Conservation (phyloP, 2,797 vertebrate genomes). For the Hapalemur alaotrensis region DNA sequence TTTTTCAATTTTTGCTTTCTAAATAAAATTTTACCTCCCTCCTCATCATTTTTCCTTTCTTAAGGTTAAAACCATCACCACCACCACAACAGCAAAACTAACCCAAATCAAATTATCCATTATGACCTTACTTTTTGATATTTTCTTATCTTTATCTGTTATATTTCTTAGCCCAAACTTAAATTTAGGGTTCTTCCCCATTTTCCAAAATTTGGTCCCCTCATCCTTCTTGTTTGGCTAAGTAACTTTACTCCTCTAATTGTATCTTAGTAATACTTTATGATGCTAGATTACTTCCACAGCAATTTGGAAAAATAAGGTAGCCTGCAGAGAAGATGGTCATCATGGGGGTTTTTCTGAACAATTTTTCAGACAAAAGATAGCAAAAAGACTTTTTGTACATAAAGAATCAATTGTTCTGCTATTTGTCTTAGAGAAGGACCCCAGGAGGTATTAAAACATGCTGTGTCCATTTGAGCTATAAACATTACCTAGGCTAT, state of each 20-base stretch:
- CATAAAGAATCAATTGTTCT: background rate
- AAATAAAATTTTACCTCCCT: background rate
- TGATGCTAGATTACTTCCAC: background rate
- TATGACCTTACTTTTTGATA: background rate
- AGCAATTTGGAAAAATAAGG: background rate
- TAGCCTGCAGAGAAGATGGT: background rate
- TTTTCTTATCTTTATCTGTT: background rate
- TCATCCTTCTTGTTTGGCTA: background rate
- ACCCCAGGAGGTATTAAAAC: background rate
- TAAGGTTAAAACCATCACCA: background rate
- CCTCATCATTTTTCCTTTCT: background rate
- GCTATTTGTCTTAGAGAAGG: background rate
- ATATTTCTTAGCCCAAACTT: background rate
- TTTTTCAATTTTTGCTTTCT: background rate
- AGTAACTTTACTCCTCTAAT: background rate
- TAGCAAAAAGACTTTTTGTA: background rate
- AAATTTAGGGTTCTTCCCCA: background rate
- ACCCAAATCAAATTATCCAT: background rate
- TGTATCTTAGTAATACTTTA: background rate
- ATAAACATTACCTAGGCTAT: background rate
- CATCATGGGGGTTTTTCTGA: background rate
- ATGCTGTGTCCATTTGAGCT: background rate
- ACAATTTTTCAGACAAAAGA: background rate
- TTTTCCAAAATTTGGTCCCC: background rate
- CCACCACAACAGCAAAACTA: background rate